phyloP scores from a whole-genome alignment of 1,140 invertebrate species.

The Meteorus sp. region DNA sequence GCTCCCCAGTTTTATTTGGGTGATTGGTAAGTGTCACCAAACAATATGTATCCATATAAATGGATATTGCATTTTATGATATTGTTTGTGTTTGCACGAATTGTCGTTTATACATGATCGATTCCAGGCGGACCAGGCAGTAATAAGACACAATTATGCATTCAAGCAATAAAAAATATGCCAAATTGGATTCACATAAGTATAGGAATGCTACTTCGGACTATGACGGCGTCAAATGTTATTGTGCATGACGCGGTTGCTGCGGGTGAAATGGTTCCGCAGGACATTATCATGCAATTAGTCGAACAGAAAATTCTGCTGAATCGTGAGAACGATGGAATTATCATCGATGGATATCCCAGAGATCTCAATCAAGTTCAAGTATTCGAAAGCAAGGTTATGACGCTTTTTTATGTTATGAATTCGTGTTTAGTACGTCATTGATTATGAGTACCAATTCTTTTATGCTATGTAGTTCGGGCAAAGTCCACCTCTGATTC shows the following conservation, averaged over 20 bases:
- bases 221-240: slow-evolving; percentile 64
- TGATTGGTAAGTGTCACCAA: slow-evolving; percentile 66
- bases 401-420: not conserved
- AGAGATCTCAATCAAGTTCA: slow-evolving; percentile 82
- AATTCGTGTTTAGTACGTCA: not conserved
- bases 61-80: no score
- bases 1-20: slow-evolving; percentile 73
- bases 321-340: slow-evolving; percentile 65
- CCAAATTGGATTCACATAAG: slow-evolving; percentile 77
- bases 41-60: slow-evolving; percentile 6
- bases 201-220: slow-evolving; percentile 70
- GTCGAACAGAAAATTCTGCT: slow-evolving; percentile 66
- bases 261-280: slow-evolving; percentile 80
- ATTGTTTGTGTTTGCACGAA: not conserved
- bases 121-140: slow-evolving; percentile 77
- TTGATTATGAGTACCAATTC: not conserved
- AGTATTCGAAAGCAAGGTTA: slow-evolving; percentile 82
- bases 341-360: slow-evolving; percentile 89
- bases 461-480: slow-evolving; percentile 64
- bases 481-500: slow-evolving; percentile 71
- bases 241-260: slow-evolving; percentile 69
- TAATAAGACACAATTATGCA: slow-evolving; percentile 73
- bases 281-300: slow-evolving; percentile 68
- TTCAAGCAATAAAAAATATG: slow-evolving; percentile 66
- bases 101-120: not conserved